These are phyloP conservation scores for Trilocha varians DNA, from an alignment of 2,888 invertebrate species.

Conservation along the genomic window DNA sequence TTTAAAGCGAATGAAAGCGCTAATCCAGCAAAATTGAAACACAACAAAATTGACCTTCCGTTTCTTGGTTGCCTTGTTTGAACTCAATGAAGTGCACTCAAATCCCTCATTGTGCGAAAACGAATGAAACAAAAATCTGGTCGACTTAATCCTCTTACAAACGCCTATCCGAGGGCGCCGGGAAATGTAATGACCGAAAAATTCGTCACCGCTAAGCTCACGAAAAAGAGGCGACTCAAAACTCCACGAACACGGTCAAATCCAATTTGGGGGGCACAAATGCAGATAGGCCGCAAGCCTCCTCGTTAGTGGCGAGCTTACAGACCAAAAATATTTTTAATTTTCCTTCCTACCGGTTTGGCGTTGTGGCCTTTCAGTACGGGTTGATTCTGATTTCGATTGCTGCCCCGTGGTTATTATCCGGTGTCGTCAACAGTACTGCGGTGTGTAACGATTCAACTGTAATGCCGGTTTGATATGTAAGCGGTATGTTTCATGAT, in stretches of 20 bases:
- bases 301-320: conserved; percentile 5
- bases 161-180: conserved; percentile 1
- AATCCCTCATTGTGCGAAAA: background rate
- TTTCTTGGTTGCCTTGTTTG: background rate
- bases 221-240: conserved; percentile 3
- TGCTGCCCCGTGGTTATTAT: background rate
- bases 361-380: conserved; percentile 32
- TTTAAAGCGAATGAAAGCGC: too few relatives aligned
- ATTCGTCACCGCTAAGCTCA: conserved; percentile 3
- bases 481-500: background rate
- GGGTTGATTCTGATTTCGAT: background rate
- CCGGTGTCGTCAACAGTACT: background rate
- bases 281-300: conserved; percentile 4
- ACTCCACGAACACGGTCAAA: conserved; percentile 4
- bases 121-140: background rate
- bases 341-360: conserved; percentile 45
- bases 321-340: conserved; percentile 43
- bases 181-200: conserved; percentile 2
- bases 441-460: background rate
- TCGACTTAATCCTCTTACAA: conserved; percentile 2
- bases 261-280: conserved; percentile 7
- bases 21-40: too few relatives aligned
- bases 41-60: too few relatives aligned
- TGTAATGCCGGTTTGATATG: background rate
- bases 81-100: too few relatives aligned